Percentiles rank a stretch among this genome's conserved stretches.
Evolutionary conservation across 2,113 vertebrate species (phyloP).

Genomic region (Dicaeum eximium): DNA sequence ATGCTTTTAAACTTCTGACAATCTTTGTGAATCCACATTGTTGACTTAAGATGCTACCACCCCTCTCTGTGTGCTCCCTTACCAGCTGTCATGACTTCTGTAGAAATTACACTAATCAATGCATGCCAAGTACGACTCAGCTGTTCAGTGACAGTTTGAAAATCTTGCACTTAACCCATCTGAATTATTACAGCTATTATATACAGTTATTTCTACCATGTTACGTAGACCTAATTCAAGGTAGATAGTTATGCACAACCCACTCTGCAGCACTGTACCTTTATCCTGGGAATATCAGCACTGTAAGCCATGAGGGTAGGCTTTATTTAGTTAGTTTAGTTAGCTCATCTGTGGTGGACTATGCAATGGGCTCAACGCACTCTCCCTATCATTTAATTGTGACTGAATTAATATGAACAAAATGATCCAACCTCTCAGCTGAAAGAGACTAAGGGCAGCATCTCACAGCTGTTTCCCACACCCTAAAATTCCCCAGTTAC

Average conservation of each 20-base stretch:
- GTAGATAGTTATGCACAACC: neutral
- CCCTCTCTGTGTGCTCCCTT: neutral
- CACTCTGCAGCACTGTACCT: neutral
- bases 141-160: neutral
- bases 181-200: neutral
- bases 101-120: neutral
- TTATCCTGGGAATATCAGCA: neutral
- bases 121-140: fast-evolving
- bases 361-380: neutral
- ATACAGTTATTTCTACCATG: neutral
- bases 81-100: neutral
- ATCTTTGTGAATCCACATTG: neutral
- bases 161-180: neutral
- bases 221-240: neutral
- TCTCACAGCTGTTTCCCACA: neutral
- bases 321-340: neutral
- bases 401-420: neutral
- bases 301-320: neutral
- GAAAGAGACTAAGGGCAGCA: neutral
- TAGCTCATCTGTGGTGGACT: neutral
- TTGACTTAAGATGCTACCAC: neutral
- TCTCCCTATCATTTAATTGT: neutral
- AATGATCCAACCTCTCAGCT: neutral
- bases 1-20: neutral
- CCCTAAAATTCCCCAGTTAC: neutral